Conservation (phyloP, 2,888 invertebrate genomes). For the Parnassius orleans region DNA sequence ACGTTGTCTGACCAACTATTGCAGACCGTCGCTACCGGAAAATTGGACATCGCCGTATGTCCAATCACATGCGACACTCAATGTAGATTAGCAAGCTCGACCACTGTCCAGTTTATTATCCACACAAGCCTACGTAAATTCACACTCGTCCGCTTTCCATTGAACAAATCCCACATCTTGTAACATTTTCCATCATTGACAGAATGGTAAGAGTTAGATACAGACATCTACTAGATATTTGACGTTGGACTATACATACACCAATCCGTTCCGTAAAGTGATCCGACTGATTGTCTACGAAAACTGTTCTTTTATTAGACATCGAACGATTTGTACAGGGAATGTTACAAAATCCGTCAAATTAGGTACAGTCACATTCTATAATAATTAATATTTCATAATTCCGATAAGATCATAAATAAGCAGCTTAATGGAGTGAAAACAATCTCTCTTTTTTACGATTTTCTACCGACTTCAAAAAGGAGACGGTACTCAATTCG, state of each 20-base stretch:
- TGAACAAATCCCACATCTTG: slow-evolving; percentile 49
- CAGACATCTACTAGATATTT: slow-evolving; percentile 47
- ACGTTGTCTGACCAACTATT: slow-evolving; percentile 70
- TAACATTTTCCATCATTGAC: slow-evolving; percentile 44
- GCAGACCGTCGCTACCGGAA: slow-evolving; percentile 65
- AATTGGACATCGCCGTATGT: slow-evolving; percentile 75
- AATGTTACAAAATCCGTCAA: too few species aligned
- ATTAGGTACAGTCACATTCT: slow-evolving; percentile 14
- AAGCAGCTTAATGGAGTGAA: too few species aligned
- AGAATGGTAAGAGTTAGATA: slow-evolving; percentile 51
- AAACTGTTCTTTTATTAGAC: slow-evolving; percentile 34
- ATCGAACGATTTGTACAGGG: too few species aligned
- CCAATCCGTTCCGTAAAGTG: slow-evolving; percentile 62
- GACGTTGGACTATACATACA: slow-evolving; percentile 55
- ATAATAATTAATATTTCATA: too few species aligned
- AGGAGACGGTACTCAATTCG: too few species aligned
- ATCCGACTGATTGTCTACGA: slow-evolving; percentile 55
- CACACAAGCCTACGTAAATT: slow-evolving; percentile 52
- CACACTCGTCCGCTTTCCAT: slow-evolving; percentile 60
- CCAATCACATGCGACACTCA: slow-evolving; percentile 79
- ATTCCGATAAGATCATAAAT: too few species aligned
- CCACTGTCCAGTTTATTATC: slow-evolving; percentile 58
- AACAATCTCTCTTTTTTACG: too few species aligned
- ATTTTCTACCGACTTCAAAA: too few species aligned
- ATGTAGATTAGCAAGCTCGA: slow-evolving; percentile 76